phyloP scores from a whole-genome alignment of 2,888 invertebrate species.

The Onchidella celtica region DNA sequence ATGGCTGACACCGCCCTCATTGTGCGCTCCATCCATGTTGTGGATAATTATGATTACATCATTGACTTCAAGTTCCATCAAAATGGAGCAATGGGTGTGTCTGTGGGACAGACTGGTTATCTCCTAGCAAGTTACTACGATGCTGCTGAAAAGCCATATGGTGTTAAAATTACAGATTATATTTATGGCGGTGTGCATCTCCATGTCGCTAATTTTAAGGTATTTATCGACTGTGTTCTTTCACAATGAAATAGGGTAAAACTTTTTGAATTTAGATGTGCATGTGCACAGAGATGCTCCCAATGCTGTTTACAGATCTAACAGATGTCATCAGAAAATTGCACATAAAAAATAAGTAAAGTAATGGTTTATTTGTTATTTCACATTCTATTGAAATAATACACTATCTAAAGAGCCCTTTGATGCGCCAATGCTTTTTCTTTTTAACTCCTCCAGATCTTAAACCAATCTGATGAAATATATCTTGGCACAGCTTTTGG shows the following conservation, averaged over 20 bases:
- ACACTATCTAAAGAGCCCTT: no score
- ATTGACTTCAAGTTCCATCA: constrained; percentile 73
- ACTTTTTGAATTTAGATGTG: no score
- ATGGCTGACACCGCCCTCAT: constrained; percentile 38
- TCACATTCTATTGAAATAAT: no score
- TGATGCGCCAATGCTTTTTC: no score
- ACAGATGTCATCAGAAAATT: no score
- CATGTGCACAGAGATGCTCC: neutral
- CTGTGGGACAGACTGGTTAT: constrained; percentile 67
- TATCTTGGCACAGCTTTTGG: no score
- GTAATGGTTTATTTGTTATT: no score
- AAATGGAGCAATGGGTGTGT: constrained; percentile 32
- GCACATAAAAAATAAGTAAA: no score
- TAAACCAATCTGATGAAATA: no score
- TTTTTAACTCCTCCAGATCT: no score
- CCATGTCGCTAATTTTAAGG: constrained; percentile 72
- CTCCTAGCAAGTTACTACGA: constrained; percentile 60
- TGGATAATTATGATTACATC: constrained; percentile 74
- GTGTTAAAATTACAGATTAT: constrained; percentile 62
- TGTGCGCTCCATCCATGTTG: constrained; percentile 59
- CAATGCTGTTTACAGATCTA: neutral
- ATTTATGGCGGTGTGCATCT: constrained; percentile 67
- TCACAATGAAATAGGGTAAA: no score
- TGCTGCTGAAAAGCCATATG: constrained; percentile 54
- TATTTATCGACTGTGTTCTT: constrained; percentile 58